phyloP scores from a whole-genome alignment of 2,888 invertebrate species.

The Prosopocoilus inquinatus region DNA sequence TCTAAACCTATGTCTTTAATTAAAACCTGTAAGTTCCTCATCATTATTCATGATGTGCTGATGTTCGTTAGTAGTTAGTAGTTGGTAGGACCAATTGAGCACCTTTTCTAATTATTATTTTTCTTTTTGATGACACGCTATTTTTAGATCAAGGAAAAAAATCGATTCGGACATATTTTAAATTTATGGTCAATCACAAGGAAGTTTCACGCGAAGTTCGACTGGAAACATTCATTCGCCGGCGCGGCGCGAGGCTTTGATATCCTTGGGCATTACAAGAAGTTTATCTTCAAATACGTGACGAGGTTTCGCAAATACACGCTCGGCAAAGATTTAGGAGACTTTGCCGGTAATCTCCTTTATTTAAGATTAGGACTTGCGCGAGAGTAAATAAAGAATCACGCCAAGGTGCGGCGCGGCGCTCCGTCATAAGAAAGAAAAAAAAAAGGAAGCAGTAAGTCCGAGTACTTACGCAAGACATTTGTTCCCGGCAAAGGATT shows the following conservation, averaged over 20 bases:
- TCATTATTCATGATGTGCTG: too few relatives aligned
- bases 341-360: conserved; percentile 34
- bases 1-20: too few relatives aligned
- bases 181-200: conserved; percentile 7
- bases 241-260: conserved; percentile 18
- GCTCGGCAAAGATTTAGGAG: conserved; percentile 31
- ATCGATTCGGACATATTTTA: conserved; percentile 4
- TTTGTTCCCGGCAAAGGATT: conserved; percentile 19
- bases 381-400: conserved; percentile 33
- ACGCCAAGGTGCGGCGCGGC: conserved; percentile 15
- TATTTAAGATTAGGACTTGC: conserved; percentile 36
- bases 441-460: conserved; percentile 19
- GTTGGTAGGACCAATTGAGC: too few relatives aligned
- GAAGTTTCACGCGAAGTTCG: not conserved
- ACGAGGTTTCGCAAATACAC: conserved; percentile 28
- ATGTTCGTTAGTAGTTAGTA: too few relatives aligned
- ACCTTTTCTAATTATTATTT: too few relatives aligned
- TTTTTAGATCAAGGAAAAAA: not conserved
- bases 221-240: conserved; percentile 19
- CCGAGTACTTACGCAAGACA: conserved; percentile 29
- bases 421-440: conserved; percentile 14
- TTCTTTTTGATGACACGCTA: too few relatives aligned
- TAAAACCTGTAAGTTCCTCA: too few relatives aligned
- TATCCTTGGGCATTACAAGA: conserved; percentile 34
- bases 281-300: conserved; percentile 33